A percentile compares a stretch with the other conserved stretches of the same genome.
Evolutionary conservation across 1,140 invertebrate species (phyloP).

Genomic region (Amphibalanus amphitrite): DNA sequence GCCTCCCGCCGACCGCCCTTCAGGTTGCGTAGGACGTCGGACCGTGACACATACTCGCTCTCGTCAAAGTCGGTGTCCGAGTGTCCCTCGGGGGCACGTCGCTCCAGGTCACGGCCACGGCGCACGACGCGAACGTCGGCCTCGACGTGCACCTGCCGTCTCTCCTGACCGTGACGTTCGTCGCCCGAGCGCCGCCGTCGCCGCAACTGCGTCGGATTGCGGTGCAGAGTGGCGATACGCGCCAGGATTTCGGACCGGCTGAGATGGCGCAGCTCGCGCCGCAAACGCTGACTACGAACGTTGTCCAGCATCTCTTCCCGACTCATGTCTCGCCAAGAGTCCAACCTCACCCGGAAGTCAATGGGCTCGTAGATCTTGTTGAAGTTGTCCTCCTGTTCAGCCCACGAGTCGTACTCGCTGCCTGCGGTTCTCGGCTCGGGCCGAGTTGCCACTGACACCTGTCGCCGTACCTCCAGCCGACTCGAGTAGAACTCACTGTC

Average conservation of each 20-base stretch:
- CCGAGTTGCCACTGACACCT: neutral
- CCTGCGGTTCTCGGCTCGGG: constrained; percentile 6
- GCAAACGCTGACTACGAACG: constrained; percentile 15
- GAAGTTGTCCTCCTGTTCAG: constrained; percentile 22
- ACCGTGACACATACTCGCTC: constrained; percentile 18
- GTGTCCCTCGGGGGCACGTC: constrained; percentile 9
- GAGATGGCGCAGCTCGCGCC: constrained; percentile 15
- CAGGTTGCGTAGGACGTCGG: constrained; percentile 18
- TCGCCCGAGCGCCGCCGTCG: neutral
- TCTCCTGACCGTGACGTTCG: neutral
- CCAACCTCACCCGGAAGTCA: constrained; percentile 17
- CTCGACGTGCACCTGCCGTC: constrained; percentile 13
- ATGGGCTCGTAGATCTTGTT: constrained; percentile 22
- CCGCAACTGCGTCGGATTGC: neutral
- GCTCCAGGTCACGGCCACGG: neutral
- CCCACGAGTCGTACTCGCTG: constrained; percentile 22
- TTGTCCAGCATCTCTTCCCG: constrained; percentile 16
- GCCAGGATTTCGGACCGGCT: constrained; percentile 17
- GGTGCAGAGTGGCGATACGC: constrained; percentile 13
- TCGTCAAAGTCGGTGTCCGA: constrained; percentile 15
- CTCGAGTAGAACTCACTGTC: neutral
- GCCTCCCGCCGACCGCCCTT: constrained; percentile 13
- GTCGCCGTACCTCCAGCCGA: neutral
- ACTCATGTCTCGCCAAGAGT: constrained; percentile 17
- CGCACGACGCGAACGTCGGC: constrained; percentile 12